These are phyloP conservation scores for Yasuhikotakia modesta DNA, from an alignment of 2,797 vertebrate species.

Conservation along the genomic window DNA sequence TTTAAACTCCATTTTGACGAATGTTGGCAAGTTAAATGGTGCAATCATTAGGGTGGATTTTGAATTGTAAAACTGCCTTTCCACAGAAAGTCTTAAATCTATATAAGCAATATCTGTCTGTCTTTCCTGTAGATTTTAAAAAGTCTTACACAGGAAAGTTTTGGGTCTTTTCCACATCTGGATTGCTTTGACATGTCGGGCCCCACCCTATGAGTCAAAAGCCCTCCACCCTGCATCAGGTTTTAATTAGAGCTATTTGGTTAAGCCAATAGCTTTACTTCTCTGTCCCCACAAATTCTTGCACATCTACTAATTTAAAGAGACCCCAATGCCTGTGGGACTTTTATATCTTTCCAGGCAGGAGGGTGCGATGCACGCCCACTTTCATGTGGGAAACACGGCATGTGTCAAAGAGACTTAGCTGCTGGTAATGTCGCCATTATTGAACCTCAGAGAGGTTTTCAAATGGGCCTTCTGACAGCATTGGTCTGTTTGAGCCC, in stretches of 20 bases:
- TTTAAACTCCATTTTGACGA: too few species aligned
- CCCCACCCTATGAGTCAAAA: slow-evolving; percentile 42
- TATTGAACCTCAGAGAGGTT: slow-evolving; percentile 56
- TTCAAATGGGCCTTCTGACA: slow-evolving; percentile 55
- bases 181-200: too few species aligned
- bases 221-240: slow-evolving; percentile 49
- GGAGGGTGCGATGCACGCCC: slow-evolving; percentile 35
- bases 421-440: slow-evolving; percentile 57
- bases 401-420: slow-evolving; percentile 61
- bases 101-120: too few species aligned
- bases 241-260: slow-evolving; percentile 60
- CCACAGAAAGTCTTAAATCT: too few species aligned
- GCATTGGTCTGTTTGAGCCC: slow-evolving; percentile 56
- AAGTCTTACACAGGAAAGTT: too few species aligned
- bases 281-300: slow-evolving; percentile 46
- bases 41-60: too few species aligned
- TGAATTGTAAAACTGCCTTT: neutral
- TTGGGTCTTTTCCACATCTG: slow-evolving; percentile 21
- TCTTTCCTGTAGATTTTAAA: neutral
- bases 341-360: slow-evolving; percentile 55
- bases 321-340: slow-evolving; percentile 39
- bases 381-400: slow-evolving; percentile 61
- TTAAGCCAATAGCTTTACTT: too few species aligned
- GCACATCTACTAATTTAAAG: slow-evolving; percentile 57
- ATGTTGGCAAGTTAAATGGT: too few species aligned